Conservation (phyloP, 2,797 vertebrate species). For the Lepilemur ruficaudatus region DNA sequence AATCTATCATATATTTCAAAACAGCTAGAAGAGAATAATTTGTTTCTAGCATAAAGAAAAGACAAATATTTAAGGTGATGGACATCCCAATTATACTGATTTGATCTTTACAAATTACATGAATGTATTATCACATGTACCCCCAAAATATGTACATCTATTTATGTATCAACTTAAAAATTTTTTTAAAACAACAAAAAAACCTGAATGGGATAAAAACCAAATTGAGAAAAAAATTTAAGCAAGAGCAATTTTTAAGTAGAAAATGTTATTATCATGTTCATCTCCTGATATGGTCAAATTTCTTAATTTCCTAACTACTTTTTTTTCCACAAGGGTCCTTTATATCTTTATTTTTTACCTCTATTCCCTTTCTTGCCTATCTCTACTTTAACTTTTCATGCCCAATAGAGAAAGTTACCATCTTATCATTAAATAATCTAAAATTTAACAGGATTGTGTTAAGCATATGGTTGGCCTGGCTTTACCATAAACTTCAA, state of each 20-base stretch:
- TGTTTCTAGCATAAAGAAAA: not conserved
- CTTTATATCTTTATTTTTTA: slow-evolving; percentile 15
- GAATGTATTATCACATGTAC: not conserved
- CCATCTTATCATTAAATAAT: not conserved
- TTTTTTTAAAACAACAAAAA: not conserved
- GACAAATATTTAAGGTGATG: not conserved
- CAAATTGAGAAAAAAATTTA: not conserved
- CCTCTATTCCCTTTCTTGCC: not conserved
- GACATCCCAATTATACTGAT: not conserved
- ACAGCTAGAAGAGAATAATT: not conserved
- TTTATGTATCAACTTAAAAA: not conserved
- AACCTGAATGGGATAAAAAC: not conserved
- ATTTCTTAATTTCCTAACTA: not conserved
- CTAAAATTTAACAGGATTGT: not conserved
- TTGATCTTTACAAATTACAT: not conserved
- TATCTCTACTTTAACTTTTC: not conserved
- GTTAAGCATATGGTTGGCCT: not conserved
- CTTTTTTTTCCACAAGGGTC: not conserved
- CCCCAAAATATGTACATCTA: not conserved
- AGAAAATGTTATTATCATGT: not conserved
- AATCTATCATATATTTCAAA: not conserved
- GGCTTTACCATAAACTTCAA: not conserved
- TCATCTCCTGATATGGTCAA: not conserved
- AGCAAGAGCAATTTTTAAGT: slow-evolving; percentile 19
- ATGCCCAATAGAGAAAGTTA: not conserved